A percentile compares a stretch with the other conserved stretches of the same genome.
Evolutionary conservation across 2,113 vertebrate species (phyloP).

Genomic region (Fulmarus glacialis): DNA sequence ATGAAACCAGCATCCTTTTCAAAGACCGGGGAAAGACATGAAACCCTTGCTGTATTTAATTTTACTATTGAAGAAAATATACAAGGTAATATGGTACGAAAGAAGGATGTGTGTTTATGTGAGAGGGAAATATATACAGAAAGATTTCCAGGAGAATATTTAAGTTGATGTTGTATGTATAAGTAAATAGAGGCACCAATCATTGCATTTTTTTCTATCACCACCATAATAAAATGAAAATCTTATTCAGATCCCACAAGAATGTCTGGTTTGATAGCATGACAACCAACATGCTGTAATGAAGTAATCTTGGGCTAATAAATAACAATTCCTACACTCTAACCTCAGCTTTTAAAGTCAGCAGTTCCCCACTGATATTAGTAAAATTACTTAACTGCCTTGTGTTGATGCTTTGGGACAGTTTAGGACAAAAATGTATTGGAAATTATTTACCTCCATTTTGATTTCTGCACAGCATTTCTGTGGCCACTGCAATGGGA

Average conservation of each 20-base stretch:
- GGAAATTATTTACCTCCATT: neutral
- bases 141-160: neutral
- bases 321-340: neutral
- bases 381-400: neutral
- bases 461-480: neutral
- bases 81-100: neutral
- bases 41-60: neutral
- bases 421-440: neutral
- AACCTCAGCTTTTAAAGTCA: neutral
- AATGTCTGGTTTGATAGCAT: neutral
- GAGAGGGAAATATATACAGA: neutral
- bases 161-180: neutral
- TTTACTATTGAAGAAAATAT: neutral
- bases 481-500: neutral
- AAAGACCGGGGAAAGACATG: constrained; percentile 19
- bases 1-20: constrained; percentile 45
- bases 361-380: neutral
- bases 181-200: neutral
- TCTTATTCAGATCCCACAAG: neutral
- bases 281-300: neutral
- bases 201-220: neutral
- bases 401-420: neutral
- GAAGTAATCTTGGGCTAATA: neutral
- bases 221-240: neutral
- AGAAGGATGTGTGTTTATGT: neutral